Percentiles rank a stretch among this genome's conserved stretches.
These are phyloP conservation scores for Neoarius graeffei DNA, from an alignment of 2,113 vertebrate species.

Conservation along the genomic window DNA sequence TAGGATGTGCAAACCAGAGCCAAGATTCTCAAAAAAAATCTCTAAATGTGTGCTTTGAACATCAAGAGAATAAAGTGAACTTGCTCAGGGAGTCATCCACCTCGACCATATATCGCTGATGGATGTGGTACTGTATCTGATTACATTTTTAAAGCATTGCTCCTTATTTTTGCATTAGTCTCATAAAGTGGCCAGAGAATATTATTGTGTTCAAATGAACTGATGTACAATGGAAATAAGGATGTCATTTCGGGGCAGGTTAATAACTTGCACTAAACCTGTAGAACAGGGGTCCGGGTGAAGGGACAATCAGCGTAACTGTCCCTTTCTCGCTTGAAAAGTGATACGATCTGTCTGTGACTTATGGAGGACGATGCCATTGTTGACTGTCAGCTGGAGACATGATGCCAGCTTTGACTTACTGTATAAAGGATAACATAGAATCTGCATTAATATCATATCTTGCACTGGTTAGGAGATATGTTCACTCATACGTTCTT, in stretches of 20 bases:
- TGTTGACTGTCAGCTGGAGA: slow-evolving; percentile 1
- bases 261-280: background rate
- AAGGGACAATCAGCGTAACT: background rate
- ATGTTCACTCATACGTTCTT: background rate
- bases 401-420: slow-evolving; percentile 37
- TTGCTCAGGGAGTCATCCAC: background rate
- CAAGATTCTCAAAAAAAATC: background rate
- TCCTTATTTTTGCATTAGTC: background rate
- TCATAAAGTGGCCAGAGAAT: background rate
- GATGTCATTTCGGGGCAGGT: background rate
- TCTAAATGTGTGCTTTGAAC: background rate
- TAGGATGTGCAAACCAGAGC: background rate
- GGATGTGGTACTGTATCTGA: background rate
- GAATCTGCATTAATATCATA: slow-evolving; percentile 1
- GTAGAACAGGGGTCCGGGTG: background rate
- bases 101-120: background rate
- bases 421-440: background rate
- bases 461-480: background rate
- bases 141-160: background rate
- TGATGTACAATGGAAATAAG: background rate
- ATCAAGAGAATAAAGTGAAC: background rate
- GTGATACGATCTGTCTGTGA: background rate
- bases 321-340: slow-evolving; percentile 7
- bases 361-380: background rate
- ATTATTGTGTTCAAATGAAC: background rate